Evolutionary conservation across 2,113 vertebrate species (phyloP).

Genomic region (Campylomormyrus numenius): DNA sequence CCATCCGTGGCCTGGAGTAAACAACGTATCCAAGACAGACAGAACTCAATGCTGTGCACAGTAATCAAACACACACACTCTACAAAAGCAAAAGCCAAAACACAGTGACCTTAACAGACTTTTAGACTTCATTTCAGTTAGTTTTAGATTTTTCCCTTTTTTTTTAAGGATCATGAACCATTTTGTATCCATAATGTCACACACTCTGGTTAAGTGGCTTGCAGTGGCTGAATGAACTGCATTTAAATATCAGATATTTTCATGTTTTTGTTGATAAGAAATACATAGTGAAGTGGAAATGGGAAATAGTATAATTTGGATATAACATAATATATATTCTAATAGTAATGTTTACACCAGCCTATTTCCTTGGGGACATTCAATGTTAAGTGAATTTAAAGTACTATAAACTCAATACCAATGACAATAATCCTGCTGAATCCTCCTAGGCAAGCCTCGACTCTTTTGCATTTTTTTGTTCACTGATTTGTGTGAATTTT

Average conservation of each 20-base stretch:
- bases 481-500: background rate
- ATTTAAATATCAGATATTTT: background rate
- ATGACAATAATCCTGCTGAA: background rate
- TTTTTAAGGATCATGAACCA: background rate
- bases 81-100: background rate
- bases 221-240: background rate
- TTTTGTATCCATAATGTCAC: background rate
- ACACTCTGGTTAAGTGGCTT: background rate
- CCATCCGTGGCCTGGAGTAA: background rate
- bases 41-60: background rate
- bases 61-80: background rate
- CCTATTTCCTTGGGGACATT: background rate
- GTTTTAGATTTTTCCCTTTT: background rate
- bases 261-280: background rate
- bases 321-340: background rate
- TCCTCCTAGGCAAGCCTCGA: background rate
- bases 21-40: background rate
- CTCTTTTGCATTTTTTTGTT: background rate
- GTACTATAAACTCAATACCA: background rate
- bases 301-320: background rate
- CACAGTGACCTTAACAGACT: background rate
- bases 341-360: background rate
- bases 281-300: background rate
- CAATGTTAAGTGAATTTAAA: background rate
- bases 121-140: background rate